Percentiles rank a stretch among this genome's conserved stretches.
These are phyloP conservation scores for Rhadina sibilatrix DNA, from an alignment of 2,113 vertebrate genomes.

Conservation along the genomic window DNA sequence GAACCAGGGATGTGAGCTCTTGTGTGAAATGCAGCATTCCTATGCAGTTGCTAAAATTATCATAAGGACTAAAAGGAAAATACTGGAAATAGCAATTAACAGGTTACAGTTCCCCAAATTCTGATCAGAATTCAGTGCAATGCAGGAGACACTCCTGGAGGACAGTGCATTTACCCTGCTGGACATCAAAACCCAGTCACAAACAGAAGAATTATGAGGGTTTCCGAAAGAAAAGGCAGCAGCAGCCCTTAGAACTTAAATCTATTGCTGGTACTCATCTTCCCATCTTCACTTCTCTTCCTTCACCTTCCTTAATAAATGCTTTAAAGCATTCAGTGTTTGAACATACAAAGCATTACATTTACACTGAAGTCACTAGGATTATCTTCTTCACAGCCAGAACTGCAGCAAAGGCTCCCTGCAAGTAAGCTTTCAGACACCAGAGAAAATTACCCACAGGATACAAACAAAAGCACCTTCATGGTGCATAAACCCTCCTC, in stretches of 20 bases:
- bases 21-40: neutral
- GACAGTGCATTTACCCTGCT: neutral
- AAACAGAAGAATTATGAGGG: neutral
- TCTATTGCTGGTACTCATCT: neutral
- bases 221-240: neutral
- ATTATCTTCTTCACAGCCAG: neutral
- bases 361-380: neutral
- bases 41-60: conserved; percentile 13
- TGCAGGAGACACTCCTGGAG: neutral
- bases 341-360: neutral
- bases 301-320: neutral
- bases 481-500: neutral
- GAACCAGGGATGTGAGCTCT: neutral
- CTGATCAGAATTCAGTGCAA: neutral
- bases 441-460: neutral
- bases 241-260: neutral
- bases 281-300: neutral
- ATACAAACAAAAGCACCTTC: neutral
- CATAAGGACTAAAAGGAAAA: neutral
- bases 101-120: neutral
- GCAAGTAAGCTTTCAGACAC: neutral
- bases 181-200: neutral
- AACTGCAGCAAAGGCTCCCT: neutral
- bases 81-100: neutral
- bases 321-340: neutral